Percentiles rank a stretch among this genome's conserved stretches.
Evolutionary conservation across 2,797 vertebrate species (phyloP).

Genomic region (Erpetoichthys calabaricus): DNA sequence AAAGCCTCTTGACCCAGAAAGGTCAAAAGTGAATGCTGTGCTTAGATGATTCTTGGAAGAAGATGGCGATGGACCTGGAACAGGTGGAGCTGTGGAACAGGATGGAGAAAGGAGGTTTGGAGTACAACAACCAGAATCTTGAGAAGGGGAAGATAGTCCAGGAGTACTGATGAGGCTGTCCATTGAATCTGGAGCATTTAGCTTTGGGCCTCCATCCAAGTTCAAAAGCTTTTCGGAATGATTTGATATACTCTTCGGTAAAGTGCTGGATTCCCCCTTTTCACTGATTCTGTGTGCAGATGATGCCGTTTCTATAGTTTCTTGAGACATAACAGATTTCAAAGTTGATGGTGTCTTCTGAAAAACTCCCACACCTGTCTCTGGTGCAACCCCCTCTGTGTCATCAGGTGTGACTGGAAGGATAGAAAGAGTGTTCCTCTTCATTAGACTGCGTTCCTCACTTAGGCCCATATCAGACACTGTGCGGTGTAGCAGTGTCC

Average conservation of each 20-base stretch:
- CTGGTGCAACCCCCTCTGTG: too few relatives aligned
- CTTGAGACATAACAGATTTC: too few relatives aligned
- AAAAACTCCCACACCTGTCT: too few relatives aligned
- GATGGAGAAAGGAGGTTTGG: conserved; percentile 22
- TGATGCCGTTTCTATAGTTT: too few relatives aligned
- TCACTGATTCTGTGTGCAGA: too few relatives aligned
- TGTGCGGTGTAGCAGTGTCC: conserved; percentile 56
- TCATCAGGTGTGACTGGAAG: conserved; percentile 44
- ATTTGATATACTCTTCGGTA: too few relatives aligned
- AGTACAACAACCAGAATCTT: conserved; percentile 45
- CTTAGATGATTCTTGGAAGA: conserved; percentile 39
- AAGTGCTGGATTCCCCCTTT: too few relatives aligned
- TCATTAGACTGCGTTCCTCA: conserved; percentile 52
- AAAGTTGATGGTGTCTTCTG: too few relatives aligned
- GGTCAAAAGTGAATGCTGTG: conserved; percentile 55
- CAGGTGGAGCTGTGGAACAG: conserved; percentile 1
- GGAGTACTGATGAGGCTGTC: conserved; percentile 39
- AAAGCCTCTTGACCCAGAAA: conserved; percentile 35
- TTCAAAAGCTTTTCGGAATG: too few relatives aligned
- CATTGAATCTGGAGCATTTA: too few relatives aligned
- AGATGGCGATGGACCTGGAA: conserved; percentile 16
- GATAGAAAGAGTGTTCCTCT: conserved; percentile 48
- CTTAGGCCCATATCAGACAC: conserved; percentile 73
- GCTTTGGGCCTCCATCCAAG: too few relatives aligned
- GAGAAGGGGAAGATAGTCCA: conserved; percentile 49